Evolutionary conservation across 2,888 invertebrate species (phyloP).

Genomic region (Drosophila aldrichi): DNA sequence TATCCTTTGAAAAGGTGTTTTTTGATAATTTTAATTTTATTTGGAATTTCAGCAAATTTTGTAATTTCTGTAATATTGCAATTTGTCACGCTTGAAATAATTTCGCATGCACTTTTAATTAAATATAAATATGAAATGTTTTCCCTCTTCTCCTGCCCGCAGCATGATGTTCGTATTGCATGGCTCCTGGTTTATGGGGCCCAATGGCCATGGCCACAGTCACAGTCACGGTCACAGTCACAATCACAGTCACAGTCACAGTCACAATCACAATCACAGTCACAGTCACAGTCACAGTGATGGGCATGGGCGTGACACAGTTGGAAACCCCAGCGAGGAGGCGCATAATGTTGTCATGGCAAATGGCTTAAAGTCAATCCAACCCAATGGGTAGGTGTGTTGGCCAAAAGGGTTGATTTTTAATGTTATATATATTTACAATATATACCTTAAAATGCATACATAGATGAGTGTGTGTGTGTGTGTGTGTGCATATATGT

Average conservation of each 20-base stretch:
- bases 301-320: constrained; percentile 14
- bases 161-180: constrained; percentile 93
- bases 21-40: neutral
- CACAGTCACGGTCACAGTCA: constrained; percentile 45
- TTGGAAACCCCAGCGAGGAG: constrained; percentile 25
- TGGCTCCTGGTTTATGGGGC: constrained; percentile 87
- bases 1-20: neutral
- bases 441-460: neutral
- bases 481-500: neutral
- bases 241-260: constrained; percentile 26
- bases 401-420: constrained; percentile 16
- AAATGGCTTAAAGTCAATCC: constrained; percentile 61
- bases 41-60: neutral
- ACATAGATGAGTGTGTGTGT: constrained; percentile 3
- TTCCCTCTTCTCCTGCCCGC: constrained; percentile 50
- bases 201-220: constrained; percentile 56
- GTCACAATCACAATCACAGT: constrained; percentile 20
- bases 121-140: constrained; percentile 43
- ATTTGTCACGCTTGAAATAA: constrained; percentile 24
- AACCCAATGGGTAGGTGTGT: constrained; percentile 47
- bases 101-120: constrained; percentile 36
- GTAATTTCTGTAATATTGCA: constrained; percentile 8
- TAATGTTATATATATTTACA: constrained; percentile 1
- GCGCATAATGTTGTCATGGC: constrained; percentile 53
- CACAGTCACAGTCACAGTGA: constrained; percentile 25